Conservation (phyloP, 2,888 invertebrate species). For the Physocephala rufipes region DNA sequence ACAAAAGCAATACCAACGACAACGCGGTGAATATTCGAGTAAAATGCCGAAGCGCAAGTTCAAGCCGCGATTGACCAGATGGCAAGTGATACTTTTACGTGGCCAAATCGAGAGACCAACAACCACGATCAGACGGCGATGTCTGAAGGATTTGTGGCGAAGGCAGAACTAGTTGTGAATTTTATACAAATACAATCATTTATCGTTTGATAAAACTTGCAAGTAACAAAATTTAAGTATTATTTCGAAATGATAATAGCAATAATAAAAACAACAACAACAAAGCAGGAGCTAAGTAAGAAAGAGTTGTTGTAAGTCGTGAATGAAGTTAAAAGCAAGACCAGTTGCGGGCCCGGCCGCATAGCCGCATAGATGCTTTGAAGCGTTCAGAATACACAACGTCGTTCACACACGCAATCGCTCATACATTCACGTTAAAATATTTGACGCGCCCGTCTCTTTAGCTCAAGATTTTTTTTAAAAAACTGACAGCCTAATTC, state of each 20-base stretch:
- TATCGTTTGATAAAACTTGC: too few relatives aligned
- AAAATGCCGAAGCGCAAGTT: too few relatives aligned
- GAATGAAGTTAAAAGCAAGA: conserved; percentile 16
- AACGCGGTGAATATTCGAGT: background rate
- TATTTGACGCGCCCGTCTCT: background rate
- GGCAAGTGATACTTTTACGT: too few relatives aligned
- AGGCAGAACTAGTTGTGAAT: too few relatives aligned
- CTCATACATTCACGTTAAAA: background rate
- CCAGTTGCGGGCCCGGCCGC: background rate
- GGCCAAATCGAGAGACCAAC: too few relatives aligned
- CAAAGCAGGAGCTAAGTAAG: background rate
- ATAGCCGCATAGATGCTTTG: conserved; percentile 1
- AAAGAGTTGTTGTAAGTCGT: conserved; percentile 19
- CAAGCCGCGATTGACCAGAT: too few relatives aligned
- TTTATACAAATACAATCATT: too few relatives aligned
- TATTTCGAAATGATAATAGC: background rate
- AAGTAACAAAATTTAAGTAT: too few relatives aligned
- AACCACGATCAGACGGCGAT: too few relatives aligned
- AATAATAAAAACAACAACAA: background rate
- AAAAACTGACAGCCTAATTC: background rate
- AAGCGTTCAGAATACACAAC: background rate
- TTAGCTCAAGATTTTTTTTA: background rate
- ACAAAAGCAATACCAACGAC: conserved; percentile 3
- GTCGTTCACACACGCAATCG: background rate
- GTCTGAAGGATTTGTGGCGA: too few relatives aligned